Base-by-base conservation (phyloP, 2,888 invertebrate genomes). In the Phaonia tiefii region DNA sequence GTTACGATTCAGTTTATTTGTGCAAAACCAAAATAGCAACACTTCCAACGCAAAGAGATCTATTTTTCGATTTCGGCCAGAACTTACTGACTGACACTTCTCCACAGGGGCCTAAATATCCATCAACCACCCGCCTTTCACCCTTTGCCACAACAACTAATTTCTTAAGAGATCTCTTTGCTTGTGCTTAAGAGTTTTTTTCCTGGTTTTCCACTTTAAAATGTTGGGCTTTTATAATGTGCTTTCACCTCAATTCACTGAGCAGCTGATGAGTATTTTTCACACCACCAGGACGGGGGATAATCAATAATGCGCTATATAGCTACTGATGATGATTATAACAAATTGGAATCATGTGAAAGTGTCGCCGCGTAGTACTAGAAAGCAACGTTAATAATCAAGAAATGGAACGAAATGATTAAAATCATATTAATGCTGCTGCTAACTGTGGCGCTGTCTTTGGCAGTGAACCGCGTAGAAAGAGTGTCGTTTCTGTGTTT, bases 11-110 rank as follows among this genome's bases (percentile, higher is more conserved):
- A 63, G 81, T 65, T 81, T 81, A 75, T 72, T 44, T 78, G 75
- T 81, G 78, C 69, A 54, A 78, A 80, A 39, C 63, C 20, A 77
- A 77, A 75, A 66, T 77, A 75, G 80, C 74, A 80, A 80, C 80
- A 81, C 78, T 81, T 81, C 58, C 65, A 31, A 31, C 31, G 42
- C 63, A 49, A 75, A 81, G 78, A 78, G 72, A 71, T 60, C 25
- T 71, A 74, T 60, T 31, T 39, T 73, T 31, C 3, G 31, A 31
- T 31, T 31, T 39, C 60, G 39, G 63, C 71, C 67, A 75, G 75
- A 80, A 37, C 17, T 63, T 63, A 63, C 63, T 63, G 63, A 22
- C 63, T 54, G 54, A 54, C 54, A 54, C 25, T 54, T 54, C 22
- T 54, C 25, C 54, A 54, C 54, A n/a, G n/a, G n/a, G n/a, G n/a